These are phyloP conservation scores for Brevimyrus niger DNA, from an alignment of 2,113 vertebrate species.

Conservation along the genomic window DNA sequence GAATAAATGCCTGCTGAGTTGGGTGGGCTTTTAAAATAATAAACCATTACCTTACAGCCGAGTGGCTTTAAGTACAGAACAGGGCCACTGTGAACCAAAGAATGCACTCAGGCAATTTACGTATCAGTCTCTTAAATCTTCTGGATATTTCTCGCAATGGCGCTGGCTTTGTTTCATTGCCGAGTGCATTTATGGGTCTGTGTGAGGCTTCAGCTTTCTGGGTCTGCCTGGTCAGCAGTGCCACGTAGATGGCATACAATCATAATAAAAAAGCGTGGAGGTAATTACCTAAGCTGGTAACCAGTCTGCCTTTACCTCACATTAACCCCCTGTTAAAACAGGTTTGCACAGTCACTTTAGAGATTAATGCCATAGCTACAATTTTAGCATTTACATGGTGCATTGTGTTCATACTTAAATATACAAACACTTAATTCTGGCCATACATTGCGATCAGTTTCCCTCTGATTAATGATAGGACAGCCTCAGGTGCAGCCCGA, in stretches of 20 bases:
- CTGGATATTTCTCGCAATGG: neutral
- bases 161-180: neutral
- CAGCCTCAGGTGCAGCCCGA: neutral
- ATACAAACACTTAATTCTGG: slow-evolving; percentile 10
- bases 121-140: neutral
- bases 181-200: neutral
- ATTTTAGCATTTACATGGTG: slow-evolving; percentile 19
- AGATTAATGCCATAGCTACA: slow-evolving; percentile 6
- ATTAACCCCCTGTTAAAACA: slow-evolving; percentile 10
- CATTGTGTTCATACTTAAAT: slow-evolving; percentile 17
- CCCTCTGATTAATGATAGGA: slow-evolving; percentile 7
- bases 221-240: neutral
- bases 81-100: neutral
- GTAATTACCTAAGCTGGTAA: slow-evolving; percentile 18
- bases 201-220: neutral
- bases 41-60: neutral
- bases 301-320: neutral
- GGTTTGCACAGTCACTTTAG: neutral
- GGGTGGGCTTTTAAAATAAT: neutral
- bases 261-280: neutral
- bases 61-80: neutral
- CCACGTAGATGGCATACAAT: neutral
- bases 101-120: neutral
- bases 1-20: neutral
- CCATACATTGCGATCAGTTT: neutral